phyloP scores from a whole-genome alignment of 2,888 invertebrate genomes.

The Rhagonycha lutea region DNA sequence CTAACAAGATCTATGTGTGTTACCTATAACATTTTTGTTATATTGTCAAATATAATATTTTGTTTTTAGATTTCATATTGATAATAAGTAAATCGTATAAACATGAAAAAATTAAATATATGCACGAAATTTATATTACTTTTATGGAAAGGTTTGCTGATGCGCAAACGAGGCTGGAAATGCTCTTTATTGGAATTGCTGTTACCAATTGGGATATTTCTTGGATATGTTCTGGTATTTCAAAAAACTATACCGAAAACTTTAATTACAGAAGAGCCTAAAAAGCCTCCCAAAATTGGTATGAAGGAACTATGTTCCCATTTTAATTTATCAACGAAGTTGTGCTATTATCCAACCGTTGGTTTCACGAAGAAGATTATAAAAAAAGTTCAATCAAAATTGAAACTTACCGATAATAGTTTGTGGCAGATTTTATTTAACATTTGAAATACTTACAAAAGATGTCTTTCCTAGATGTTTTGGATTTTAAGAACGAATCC shows the following conservation, averaged over 20 bases:
- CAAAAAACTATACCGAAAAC: background rate
- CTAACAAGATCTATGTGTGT: too few relatives aligned
- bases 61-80: too few relatives aligned
- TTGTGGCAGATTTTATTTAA: too few relatives aligned
- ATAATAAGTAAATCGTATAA: too few relatives aligned
- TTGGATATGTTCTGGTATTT: background rate
- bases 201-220: background rate
- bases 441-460: too few relatives aligned
- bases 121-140: background rate
- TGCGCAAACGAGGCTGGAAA: background rate
- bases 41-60: background rate
- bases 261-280: background rate
- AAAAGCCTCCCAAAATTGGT: background rate
- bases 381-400: too few relatives aligned
- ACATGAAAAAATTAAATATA: background rate
- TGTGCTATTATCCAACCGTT: background rate
- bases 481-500: too few relatives aligned
- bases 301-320: background rate
- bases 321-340: background rate
- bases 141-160: background rate
- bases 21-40: background rate
- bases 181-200: background rate
- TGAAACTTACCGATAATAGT: too few relatives aligned
- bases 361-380: background rate
- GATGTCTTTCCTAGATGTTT: too few relatives aligned